Conservation (phyloP, 1,140 invertebrate species). For the Drosophila pruinosa region DNA sequence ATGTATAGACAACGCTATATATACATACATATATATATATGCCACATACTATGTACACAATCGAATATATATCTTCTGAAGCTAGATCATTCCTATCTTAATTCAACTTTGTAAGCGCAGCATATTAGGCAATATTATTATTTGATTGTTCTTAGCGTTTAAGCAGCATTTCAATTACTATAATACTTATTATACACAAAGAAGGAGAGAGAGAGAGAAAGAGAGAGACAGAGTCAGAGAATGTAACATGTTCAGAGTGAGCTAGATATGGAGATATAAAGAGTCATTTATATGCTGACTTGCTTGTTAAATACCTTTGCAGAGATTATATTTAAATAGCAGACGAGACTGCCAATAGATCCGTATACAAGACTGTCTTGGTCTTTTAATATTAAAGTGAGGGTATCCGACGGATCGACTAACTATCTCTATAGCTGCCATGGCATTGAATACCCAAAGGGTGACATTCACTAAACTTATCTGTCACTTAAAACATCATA, state of each 20-base stretch:
- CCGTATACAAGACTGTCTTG: too few species aligned
- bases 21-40: slow-evolving; percentile 1
- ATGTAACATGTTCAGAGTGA: neutral
- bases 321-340: too few species aligned
- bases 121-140: neutral
- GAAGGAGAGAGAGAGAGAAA: neutral
- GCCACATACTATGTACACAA: neutral
- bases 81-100: slow-evolving; percentile 1
- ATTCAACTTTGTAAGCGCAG: neutral
- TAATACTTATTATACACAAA: neutral
- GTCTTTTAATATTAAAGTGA: too few species aligned
- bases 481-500: too few species aligned
- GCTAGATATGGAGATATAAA: neutral
- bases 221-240: neutral
- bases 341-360: too few species aligned
- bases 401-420: too few species aligned
- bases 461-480: too few species aligned
- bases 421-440: too few species aligned
- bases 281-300: neutral
- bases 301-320: too few species aligned
- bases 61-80: neutral
- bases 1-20: neutral
- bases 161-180: slow-evolving; percentile 9
- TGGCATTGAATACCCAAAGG: too few species aligned
- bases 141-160: neutral